Evolutionary conservation across 2,797 vertebrate genomes (phyloP).

Genomic region (Geotrypetes seraphini): DNA sequence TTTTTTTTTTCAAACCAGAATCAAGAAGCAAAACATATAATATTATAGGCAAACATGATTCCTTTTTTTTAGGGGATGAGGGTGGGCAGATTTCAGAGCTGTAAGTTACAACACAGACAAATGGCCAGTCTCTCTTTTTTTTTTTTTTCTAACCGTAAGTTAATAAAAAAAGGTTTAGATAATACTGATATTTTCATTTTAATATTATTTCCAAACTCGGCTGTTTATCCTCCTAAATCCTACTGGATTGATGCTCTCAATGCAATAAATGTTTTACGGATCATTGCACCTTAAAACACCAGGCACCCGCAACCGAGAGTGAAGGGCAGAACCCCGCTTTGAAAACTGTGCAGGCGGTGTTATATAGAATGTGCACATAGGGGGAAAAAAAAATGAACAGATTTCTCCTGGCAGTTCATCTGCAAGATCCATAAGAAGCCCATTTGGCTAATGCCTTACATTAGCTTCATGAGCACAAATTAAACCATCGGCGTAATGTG

Average conservation of each 20-base stretch:
- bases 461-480: conserved; percentile 15
- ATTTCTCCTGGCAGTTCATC: background rate
- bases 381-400: background rate
- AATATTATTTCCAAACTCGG: too few relatives aligned
- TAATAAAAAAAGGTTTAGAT: too few relatives aligned
- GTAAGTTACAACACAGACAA: too few relatives aligned
- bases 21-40: conserved; percentile 38
- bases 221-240: too few relatives aligned
- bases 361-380: background rate
- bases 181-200: too few relatives aligned
- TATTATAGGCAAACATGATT: too few relatives aligned
- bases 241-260: too few relatives aligned
- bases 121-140: too few relatives aligned
- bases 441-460: conserved; percentile 6
- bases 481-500: conserved; percentile 5
- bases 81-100: too few relatives aligned
- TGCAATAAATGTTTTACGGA: background rate
- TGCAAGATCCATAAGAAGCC: conserved; percentile 4
- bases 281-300: conserved; percentile 27
- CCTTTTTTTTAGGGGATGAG: too few relatives aligned
- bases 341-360: background rate
- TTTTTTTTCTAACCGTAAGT: too few relatives aligned
- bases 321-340: background rate
- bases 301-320: conserved; percentile 19
- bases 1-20: conserved; percentile 45